These are phyloP conservation scores for Ctenopoma kingsleyae DNA, from an alignment of 2,797 vertebrate species.

Conservation along the genomic window DNA sequence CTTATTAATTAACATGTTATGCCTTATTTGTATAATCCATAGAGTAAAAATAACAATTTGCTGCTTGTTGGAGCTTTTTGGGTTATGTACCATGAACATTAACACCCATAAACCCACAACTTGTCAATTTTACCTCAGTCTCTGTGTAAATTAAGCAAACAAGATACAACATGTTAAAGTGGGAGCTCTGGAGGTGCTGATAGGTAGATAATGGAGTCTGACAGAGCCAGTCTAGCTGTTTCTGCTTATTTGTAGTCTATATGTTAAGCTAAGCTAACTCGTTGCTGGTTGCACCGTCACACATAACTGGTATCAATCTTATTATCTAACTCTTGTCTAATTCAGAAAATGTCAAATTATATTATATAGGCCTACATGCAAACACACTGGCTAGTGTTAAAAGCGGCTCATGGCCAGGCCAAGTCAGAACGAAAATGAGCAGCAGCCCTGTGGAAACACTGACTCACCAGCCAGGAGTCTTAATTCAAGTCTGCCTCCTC, in stretches of 20 bases:
- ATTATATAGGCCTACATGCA: conserved; percentile 3
- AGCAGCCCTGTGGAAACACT: conserved; percentile 76
- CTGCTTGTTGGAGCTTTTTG: background rate
- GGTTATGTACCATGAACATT: background rate
- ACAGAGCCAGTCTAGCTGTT: background rate
- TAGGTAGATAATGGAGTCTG: background rate
- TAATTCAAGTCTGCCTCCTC: conserved; percentile 54
- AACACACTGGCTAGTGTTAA: conserved; percentile 36
- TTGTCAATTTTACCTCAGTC: background rate
- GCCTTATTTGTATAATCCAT: background rate
- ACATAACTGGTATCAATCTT: background rate
- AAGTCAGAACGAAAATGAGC: conserved; percentile 48
- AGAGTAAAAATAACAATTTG: conserved; percentile 2
- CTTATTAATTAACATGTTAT: background rate
- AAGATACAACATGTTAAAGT: conserved; percentile 7
- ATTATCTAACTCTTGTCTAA: background rate
- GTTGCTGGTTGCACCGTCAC: background rate
- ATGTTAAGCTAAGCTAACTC: conserved; percentile 15
- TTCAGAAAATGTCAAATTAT: conserved; percentile 17
- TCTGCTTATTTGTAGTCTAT: background rate
- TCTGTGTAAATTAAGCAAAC: conserved; percentile 6
- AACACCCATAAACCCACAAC: too few relatives aligned
- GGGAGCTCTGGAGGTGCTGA: background rate
- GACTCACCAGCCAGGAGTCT: conserved; percentile 70
- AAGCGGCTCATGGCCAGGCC: conserved; percentile 51